Evolutionary conservation across 2,113 vertebrate species (phyloP).

Genomic region (Patagioenas fasciata): DNA sequence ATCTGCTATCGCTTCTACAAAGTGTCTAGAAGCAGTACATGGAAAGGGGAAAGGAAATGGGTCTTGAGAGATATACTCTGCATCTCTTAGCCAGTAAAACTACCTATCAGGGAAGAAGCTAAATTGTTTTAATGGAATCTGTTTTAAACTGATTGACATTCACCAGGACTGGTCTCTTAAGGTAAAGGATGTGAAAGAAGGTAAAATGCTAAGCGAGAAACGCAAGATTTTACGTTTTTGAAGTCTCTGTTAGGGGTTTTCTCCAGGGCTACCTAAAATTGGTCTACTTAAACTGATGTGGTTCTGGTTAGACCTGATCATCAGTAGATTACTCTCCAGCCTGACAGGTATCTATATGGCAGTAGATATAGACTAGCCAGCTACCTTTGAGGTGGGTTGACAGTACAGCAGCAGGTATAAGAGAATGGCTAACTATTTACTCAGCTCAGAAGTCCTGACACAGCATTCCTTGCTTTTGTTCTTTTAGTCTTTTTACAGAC

Average conservation of each 20-base stretch:
- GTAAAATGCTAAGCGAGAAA: not conserved
- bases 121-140: not conserved
- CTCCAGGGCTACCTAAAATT: not conserved
- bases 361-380: not conserved
- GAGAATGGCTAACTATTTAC: not conserved
- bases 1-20: not conserved
- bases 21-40: not conserved
- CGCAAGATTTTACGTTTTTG: not conserved
- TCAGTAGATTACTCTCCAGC: not conserved
- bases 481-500: not conserved
- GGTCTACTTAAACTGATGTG: not conserved
- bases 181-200: not conserved
- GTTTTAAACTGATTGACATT: not conserved
- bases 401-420: not conserved
- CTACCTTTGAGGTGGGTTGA: not conserved
- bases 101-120: not conserved
- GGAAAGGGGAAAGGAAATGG: not conserved
- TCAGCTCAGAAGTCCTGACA: conserved; percentile 35
- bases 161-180: not conserved
- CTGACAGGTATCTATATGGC: not conserved
- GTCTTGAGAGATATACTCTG: not conserved
- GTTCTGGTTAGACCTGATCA: not conserved
- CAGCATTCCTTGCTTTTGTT: conserved; percentile 58
- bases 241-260: not conserved
- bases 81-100: not conserved